Evolutionary conservation across 1,140 invertebrate genomes (phyloP), one percentile per base, ranked within the genome.

Genomic region (Philotrypesis tridentata): DNA sequence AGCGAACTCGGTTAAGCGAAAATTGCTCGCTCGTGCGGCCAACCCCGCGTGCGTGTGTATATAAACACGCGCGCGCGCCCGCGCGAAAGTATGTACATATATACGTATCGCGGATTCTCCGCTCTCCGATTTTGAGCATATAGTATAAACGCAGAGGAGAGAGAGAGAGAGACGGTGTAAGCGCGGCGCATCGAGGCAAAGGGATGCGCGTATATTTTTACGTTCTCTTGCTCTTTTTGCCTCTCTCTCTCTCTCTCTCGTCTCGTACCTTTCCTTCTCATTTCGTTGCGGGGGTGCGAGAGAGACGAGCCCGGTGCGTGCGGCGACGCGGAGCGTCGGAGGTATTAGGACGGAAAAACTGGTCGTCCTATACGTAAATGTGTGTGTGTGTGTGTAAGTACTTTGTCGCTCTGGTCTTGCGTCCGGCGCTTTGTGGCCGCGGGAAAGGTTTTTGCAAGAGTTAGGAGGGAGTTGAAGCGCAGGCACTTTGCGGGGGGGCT

Each of bases 1-100:
- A 86, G 85, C 86, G 85, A 86, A 85, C 84, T 85, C 84, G 86
- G 85, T 85, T 86, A 86, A 85, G 85, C 84, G 78, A 85, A 86
- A 87, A 86, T 87, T 87, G 87, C 85, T 86, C 86, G 83, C 83
- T 86, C 84, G 87, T 86, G 87, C 85, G 86, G 65, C 84, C 85
- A 87, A 85, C 87, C 86, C 86, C 80, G 85, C 86, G 17, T 5
- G 48, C 17, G 48, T 4, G 48, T 21, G n/a, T 55, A 14, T 43
- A 43, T 43, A 14, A 85, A 85, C 86, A n/a, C n/a, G n/a, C n/a
- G n/a, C n/a, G n/a, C n/a, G n/a, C n/a, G n/a, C n/a, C n/a, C n/a
- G n/a, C n/a, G n/a, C n/a, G n/a, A n/a, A n/a, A n/a, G n/a, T n/a
- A 87, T 85, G 33, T 5, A 37, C 9, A 9, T 37, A 37, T 37